Evolutionary conservation across 30 jellyfish, hydroid and myxozoan genomes (phyloP).

Genomic region (Rhopilema esculentum): DNA sequence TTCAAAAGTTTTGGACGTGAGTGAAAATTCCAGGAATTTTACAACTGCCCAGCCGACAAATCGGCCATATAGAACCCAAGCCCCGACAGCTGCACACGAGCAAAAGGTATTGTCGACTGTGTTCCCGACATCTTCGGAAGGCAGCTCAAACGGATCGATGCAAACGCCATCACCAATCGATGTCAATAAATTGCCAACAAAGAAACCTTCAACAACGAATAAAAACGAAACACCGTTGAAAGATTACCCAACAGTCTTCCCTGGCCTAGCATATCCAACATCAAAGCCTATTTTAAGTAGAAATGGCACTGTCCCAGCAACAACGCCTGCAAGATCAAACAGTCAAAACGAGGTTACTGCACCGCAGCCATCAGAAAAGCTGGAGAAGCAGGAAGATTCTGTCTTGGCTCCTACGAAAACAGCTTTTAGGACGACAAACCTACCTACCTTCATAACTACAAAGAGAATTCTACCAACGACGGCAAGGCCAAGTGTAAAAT

Average conservation of each 20-base stretch:
- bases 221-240: slow-evolving; percentile 31
- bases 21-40: neutral
- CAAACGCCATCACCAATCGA: slow-evolving; percentile 1
- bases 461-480: neutral
- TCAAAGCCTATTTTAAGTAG: slow-evolving; percentile 4
- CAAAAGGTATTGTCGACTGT: slow-evolving; percentile 22
- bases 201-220: slow-evolving; percentile 8
- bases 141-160: slow-evolving; percentile 19
- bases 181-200: neutral
- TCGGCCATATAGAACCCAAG: slow-evolving; percentile 4
- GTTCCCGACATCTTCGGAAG: slow-evolving; percentile 19
- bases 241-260: slow-evolving; percentile 53
- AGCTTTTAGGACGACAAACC: neutral
- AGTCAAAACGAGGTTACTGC: slow-evolving; percentile 3
- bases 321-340: neutral
- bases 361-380: neutral
- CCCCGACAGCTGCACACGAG: neutral
- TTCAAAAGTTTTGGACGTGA: slow-evolving; percentile 24
- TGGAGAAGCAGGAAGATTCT: neutral
- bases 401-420: neutral
- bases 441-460: slow-evolving; percentile 1
- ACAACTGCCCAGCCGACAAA: slow-evolving; percentile 12
- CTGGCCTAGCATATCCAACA: slow-evolving; percentile 51
- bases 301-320: neutral
- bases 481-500: neutral